phyloP scores from a whole-genome alignment of 2,113 vertebrate species.

The Isurus oxyrinchus region DNA sequence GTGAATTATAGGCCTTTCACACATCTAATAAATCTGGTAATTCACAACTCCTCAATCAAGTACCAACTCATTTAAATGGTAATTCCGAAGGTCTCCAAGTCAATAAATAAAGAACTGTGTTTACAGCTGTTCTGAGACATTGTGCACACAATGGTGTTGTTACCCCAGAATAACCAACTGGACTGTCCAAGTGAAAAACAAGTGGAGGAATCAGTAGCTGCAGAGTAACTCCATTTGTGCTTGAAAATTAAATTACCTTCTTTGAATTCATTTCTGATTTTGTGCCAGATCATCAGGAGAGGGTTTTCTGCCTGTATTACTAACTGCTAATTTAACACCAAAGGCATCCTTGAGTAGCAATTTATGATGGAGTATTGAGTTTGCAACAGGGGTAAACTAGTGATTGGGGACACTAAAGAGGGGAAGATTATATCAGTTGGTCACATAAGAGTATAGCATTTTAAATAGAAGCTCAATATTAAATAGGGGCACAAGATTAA shows the following conservation, averaged over 20 bases:
- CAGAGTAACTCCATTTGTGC: not conserved
- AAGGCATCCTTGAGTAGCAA: not conserved
- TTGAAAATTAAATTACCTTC: not conserved
- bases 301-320: not conserved
- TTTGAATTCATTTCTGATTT: not conserved
- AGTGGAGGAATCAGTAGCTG: not conserved
- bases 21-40: slow-evolving; percentile 6
- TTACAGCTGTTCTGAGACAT: not conserved
- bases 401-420: not conserved
- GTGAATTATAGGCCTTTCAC: not conserved
- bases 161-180: not conserved
- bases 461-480: not conserved
- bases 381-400: not conserved
- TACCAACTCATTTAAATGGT: slow-evolving; percentile 33
- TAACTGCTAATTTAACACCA: not conserved
- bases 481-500: not conserved
- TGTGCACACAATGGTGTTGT: not conserved
- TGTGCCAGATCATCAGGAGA: not conserved
- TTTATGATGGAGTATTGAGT: not conserved
- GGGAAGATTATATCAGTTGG: not conserved
- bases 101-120: not conserved
- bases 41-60: slow-evolving; percentile 36
- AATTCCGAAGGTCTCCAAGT: slow-evolving; percentile 20
- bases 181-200: not conserved
- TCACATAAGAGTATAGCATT: not conserved